Conservation (phyloP, 2,797 vertebrate species). For the Petrocephalus sullivani region DNA sequence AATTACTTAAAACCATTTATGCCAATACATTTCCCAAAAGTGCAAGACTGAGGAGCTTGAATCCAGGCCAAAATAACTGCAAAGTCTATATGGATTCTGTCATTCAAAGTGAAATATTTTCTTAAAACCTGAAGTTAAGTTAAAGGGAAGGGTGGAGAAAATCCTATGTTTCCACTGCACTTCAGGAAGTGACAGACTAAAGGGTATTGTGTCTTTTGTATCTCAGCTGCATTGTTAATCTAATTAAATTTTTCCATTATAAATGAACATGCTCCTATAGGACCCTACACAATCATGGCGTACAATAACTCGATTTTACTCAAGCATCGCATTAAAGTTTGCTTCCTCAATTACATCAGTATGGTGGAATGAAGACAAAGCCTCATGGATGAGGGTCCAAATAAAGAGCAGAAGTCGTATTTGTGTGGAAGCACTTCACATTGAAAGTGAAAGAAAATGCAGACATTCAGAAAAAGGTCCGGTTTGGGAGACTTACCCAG, state of each 20-base stretch:
- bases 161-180: neutral
- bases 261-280: neutral
- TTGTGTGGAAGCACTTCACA: neutral
- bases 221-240: neutral
- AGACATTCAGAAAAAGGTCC: neutral
- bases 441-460: neutral
- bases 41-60: neutral
- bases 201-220: neutral
- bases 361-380: neutral
- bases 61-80: neutral
- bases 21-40: neutral
- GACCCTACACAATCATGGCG: neutral
- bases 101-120: neutral
- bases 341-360: neutral
- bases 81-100: neutral
- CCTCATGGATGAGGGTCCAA: neutral
- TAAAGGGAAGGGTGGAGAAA: neutral
- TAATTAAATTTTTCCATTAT: neutral
- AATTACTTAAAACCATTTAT: neutral
- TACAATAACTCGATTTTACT: neutral
- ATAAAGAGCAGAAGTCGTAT: neutral
- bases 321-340: neutral
- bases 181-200: neutral
- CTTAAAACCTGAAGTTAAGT: neutral
- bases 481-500: neutral